Base-by-base conservation (phyloP, 2,888 invertebrate genomes). In the Crocallis elinguaria region DNA sequence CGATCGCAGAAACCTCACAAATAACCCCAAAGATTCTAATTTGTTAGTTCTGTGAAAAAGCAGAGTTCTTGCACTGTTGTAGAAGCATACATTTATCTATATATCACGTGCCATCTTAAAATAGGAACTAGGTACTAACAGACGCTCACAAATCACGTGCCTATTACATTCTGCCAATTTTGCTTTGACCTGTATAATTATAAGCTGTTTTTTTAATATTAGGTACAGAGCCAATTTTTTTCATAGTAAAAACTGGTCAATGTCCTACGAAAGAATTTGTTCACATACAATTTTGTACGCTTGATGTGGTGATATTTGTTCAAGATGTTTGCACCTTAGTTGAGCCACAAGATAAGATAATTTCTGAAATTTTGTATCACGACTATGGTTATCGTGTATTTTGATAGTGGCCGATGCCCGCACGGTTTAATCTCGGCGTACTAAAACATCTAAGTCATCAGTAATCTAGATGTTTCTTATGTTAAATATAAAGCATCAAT, bases 321-420 rank as follows among this genome's bases (percentile, higher is more conserved):
- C 63, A 75, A 77, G 75, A 78, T 81, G 76, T 86, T 85, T 85
- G 76, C 81, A 79, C 84, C 73, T 77, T 67, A 70, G 72, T 67
- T 62, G 71, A 72, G 74, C 71, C 68, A 57, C 49, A 50, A 14
- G 88, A 88, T 88, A 87, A 88, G 88, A 87, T 86, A 85, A 78
- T 73, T 81, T 82, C 78, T 74, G 70, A 86, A 80, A 77, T 77
- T 57, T 75, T 77, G 73, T 85, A 79, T 79, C 82, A 80, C 78
- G 71, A 75, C 71, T 61, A 62, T 64, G 66, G 74, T 75, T 85
- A 84, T 84, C 84, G 65, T 42, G 43, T 65, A 62, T 64, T 62
- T 57, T 70, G 82, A 85, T 86, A 85, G 73, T 74, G 64, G 54
- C 62, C 68, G 73, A 64, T 73, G 71, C 64, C 68, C 71, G 65